Conservation (phyloP, 2,888 invertebrate genomes). For the Onchidella celtica region DNA sequence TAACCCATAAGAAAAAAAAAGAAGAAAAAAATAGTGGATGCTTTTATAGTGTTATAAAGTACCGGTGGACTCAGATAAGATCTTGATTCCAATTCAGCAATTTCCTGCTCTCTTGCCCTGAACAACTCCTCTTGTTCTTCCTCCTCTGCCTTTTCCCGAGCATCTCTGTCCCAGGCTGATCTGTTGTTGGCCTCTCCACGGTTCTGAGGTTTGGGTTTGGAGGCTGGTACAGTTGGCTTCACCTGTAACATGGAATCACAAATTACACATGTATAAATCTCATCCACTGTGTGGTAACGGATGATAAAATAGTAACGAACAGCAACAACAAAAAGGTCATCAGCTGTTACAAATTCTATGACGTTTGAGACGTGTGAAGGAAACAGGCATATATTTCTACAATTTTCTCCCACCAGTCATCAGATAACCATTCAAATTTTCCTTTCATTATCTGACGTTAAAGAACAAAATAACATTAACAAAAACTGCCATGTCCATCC, state of each 20-base stretch:
- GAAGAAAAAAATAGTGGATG: too few relatives aligned
- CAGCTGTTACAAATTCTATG: background rate
- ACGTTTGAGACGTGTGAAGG: too few relatives aligned
- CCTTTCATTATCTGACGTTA: too few relatives aligned
- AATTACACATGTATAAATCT: background rate
- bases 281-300: too few relatives aligned
- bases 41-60: too few relatives aligned
- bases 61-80: constrained; percentile 45
- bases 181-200: constrained; percentile 24
- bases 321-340: background rate
- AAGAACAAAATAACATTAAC: too few relatives aligned
- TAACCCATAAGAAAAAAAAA: too few relatives aligned
- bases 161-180: constrained; percentile 92
- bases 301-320: background rate
- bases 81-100: constrained; percentile 86
- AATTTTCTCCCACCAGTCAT: too few relatives aligned
- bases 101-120: constrained; percentile 92
- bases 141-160: constrained; percentile 90
- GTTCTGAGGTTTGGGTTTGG: constrained; percentile 28
- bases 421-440: too few relatives aligned
- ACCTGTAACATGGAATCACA: too few relatives aligned
- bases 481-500: too few relatives aligned
- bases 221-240: constrained; percentile 33
- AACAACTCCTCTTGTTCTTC: constrained; percentile 88
- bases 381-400: too few relatives aligned